Base-by-base conservation (phyloP, 2,113 vertebrate genomes). In the Clarias gariepinus region DNA sequence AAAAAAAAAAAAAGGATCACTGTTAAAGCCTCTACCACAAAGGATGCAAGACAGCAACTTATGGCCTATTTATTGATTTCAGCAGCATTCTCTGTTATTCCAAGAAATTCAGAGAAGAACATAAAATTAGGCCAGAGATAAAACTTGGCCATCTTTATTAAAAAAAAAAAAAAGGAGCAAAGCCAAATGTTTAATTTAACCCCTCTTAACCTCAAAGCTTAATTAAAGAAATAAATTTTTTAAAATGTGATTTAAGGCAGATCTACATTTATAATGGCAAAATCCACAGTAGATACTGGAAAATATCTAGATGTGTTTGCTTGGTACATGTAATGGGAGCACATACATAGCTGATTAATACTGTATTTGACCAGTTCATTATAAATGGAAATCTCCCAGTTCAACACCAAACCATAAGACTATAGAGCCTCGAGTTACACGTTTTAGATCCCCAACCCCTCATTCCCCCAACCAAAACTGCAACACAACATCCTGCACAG, bases 141-240 rank as follows among this genome's bases (percentile, higher is more conserved):
- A 93, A 94, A 94, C 91, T 91, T 93, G 92, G 92, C 94, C 91
- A 91, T 93, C 91, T 96, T 95, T 95, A 95, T 95, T 95, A 93
- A 95, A 91, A 92, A 91, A 92, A 61, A 93, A 95, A 91, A 92
- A 91, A 92, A 61, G 28, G 91, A 92, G 87, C 90, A 89, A 88
- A 84, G 88, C 93, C 91, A 94, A 92, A 94, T 88, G 90, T 87
- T 84, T 60, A 89, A 73, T 87, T 84, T 60, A 89, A 73, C 91
- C 88, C 89, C 73, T 69, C 87, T 93, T 92, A 90, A 92, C 92
- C 91, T 90, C 88, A 92, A 90, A 92, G 86, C 91, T 88, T 91
- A 92, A 91, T 92, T 90, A 90, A 94, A 93, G 90, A 94, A 89
- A 95, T 91, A 93, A 95, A 94, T n/a, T n/a, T n/a, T n/a, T n/a